These are phyloP conservation scores for Camptogramma bilineatum DNA, from an alignment of 2,888 invertebrate genomes.

Conservation along the genomic window DNA sequence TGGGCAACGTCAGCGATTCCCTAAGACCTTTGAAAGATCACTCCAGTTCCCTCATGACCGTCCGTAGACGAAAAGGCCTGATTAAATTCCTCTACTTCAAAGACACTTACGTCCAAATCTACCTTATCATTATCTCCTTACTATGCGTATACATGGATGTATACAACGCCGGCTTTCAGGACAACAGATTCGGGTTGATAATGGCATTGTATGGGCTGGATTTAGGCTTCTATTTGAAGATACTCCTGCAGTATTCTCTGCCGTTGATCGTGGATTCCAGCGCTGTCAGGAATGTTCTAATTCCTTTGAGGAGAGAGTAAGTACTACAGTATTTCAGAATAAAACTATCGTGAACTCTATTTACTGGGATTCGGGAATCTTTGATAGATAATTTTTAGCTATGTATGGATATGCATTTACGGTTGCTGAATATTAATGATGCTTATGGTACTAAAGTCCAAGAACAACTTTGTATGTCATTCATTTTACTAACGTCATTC, in stretches of 20 bases:
- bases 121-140: slow-evolving; percentile 61
- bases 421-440: too few species aligned
- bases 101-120: slow-evolving; percentile 56
- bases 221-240: slow-evolving; percentile 62
- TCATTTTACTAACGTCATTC: too few species aligned
- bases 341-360: too few species aligned
- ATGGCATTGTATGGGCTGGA: slow-evolving; percentile 62
- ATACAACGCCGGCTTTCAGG: slow-evolving; percentile 70
- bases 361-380: too few species aligned
- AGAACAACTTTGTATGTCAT: too few species aligned
- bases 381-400: too few species aligned
- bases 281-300: slow-evolving; percentile 45
- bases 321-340: slow-evolving; percentile 29
- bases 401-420: too few species aligned
- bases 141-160: slow-evolving; percentile 62
- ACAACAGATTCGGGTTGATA: slow-evolving; percentile 56
- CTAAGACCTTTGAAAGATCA: slow-evolving; percentile 37
- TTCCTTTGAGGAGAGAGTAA: slow-evolving; percentile 54
- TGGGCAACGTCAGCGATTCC: slow-evolving; percentile 45
- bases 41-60: slow-evolving; percentile 25
- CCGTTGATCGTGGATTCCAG: slow-evolving; percentile 50
- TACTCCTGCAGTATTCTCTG: slow-evolving; percentile 55
- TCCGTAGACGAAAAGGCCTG: slow-evolving; percentile 41
- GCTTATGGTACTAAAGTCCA: too few species aligned
- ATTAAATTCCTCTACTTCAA: slow-evolving; percentile 53